Evolutionary conservation across 2,888 invertebrate species (phyloP).

Genomic region (Baccha elongata): DNA sequence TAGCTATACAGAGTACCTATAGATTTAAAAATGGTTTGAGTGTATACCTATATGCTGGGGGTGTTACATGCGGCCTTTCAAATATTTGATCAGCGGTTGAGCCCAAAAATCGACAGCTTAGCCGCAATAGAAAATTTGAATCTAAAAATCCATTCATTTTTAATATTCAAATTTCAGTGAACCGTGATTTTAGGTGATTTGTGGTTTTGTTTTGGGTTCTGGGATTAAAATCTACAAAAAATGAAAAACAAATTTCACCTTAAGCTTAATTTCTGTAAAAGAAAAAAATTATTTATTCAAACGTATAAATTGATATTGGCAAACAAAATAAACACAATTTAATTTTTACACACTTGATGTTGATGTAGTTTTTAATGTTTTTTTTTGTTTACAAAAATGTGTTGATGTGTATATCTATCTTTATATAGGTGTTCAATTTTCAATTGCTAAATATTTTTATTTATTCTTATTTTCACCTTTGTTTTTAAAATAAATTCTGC

Average conservation of each 20-base stretch:
- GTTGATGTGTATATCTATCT: conserved; percentile 8
- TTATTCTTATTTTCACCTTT: conserved; percentile 41
- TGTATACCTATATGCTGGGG: background rate
- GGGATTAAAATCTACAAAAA: conserved; percentile 34
- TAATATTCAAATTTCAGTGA: conserved; percentile 24
- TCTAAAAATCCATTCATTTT: conserved; percentile 30
- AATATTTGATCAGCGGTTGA: conserved; percentile 57
- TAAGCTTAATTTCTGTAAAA: background rate
- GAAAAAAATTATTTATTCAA: background rate
- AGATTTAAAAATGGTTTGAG: background rate
- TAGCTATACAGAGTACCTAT: background rate
- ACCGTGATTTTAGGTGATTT: conserved; percentile 24
- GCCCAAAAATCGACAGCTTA: conserved; percentile 63
- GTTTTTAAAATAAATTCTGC: conserved; percentile 41
- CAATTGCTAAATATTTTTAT: conserved; percentile 58
- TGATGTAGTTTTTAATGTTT: conserved; percentile 22
- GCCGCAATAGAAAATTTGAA: conserved; percentile 54
- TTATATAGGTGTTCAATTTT: conserved; percentile 50
- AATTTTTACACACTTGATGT: conserved; percentile 28
- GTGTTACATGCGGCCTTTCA: conserved; percentile 47
- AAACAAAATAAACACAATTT: background rate
- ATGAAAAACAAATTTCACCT: background rate
- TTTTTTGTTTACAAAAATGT: conserved; percentile 7
- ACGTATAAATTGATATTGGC: background rate
- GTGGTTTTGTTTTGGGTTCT: conserved; percentile 9